Base-by-base conservation (phyloP, 2,888 invertebrate genomes). In the Dolichopus griseipennis region DNA sequence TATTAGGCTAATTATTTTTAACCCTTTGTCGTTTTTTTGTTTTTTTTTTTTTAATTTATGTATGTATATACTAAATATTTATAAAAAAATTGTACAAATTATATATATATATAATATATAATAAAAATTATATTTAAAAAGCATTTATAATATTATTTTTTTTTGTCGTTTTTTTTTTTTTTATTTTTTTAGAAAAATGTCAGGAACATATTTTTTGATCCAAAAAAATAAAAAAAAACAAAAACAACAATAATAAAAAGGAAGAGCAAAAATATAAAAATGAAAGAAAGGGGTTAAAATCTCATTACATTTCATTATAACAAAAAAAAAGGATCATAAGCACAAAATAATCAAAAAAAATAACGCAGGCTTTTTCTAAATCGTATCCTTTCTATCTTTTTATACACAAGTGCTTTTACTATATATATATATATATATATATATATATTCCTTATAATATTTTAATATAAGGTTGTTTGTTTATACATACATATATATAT, bases 1-100 rank as follows among this genome's bases (percentile, higher is more conserved):
- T 52, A 52, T 52, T 52, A 18, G 52, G 52, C 52, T 52, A 52
- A 52, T 52, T 52, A 52, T 52, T 52, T 52, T 52, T 52, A 52
- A 52, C n/a, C 52, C n/a, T 52, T 18, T 52, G 52, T n/a, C 15
- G 2, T 41, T 15, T 15, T 27, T 27, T 27, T 27, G 2, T 5
- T 41, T 41, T 12, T 41, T 41, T 41, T 41, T 41, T 41, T 12
- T 6, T 41, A 12, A 15, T 41, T 2, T 12, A 4, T 9, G 5
- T 41, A 12, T 1, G 9, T 41, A 12, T 41, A 41, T 9, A 41
- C n/a, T 41, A 12, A 9, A 41, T 41, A 41, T 41, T 41, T 41
- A 15, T 41, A 9, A 15, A 41, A 41, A 41, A 41, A n/a, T n/a
- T 41, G 8, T 41, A 41, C 8, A 41, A 41, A 41, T 2, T 41